A percentile compares a stretch with the other conserved stretches of the same genome.
phyloP scores from a whole-genome alignment of 2,888 invertebrate species.

The Temnothorax unifasciatus region DNA sequence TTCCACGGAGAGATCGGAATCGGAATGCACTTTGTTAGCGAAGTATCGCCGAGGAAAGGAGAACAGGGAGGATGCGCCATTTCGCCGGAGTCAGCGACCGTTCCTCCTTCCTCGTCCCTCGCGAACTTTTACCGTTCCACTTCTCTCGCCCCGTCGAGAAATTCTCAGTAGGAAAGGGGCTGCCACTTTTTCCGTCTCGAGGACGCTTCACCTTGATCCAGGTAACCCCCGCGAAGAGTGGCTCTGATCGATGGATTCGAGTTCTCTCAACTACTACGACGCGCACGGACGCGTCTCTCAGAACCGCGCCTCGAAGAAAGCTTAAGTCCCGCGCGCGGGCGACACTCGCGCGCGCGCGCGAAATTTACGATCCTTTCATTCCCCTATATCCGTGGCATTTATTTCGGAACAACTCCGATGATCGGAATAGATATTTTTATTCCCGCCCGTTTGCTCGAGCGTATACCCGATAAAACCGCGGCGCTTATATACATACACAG shows the following conservation, averaged over 20 bases:
- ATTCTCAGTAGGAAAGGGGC: constrained; percentile 62
- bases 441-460: constrained; percentile 8
- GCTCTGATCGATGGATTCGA: constrained; percentile 80
- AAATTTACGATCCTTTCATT: constrained; percentile 72
- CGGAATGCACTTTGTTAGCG: neutral
- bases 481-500: neutral
- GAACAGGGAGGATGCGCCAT: neutral
- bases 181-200: constrained; percentile 66
- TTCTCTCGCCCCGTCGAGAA: constrained; percentile 41
- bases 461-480: constrained; percentile 6
- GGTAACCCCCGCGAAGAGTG: constrained; percentile 70
- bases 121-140: constrained; percentile 40
- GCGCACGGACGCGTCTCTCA: constrained; percentile 49
- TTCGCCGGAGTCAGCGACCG: constrained; percentile 15
- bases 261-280: constrained; percentile 70
- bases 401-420: constrained; percentile 44
- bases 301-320: constrained; percentile 67
- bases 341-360: constrained; percentile 62
- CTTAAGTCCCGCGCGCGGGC: constrained; percentile 63
- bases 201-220: constrained; percentile 76
- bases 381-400: constrained; percentile 43
- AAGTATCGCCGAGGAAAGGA: neutral
- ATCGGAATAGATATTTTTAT: constrained; percentile 41
- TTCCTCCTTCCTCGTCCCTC: neutral
- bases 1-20: neutral